Evolutionary conservation across 2,113 vertebrate genomes (phyloP), one percentile per base, ranked within the genome.

Genomic region (Oxyura jamaicensis): DNA sequence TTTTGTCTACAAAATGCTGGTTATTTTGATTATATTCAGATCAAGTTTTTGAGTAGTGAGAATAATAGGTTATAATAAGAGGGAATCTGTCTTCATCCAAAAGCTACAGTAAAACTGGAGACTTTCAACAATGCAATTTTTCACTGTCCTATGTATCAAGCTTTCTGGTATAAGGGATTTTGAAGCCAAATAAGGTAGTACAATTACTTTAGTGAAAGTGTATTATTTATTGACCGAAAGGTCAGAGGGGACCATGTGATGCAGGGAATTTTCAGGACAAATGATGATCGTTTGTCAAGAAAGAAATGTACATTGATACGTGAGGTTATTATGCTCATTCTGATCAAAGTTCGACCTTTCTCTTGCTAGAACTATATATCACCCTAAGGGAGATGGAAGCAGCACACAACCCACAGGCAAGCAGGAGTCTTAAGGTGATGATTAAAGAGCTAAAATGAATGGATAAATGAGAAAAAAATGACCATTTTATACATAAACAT

Each of bases 181-280:
- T 96, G 78, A 59, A 95, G 76, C 78, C 90, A 95, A 96, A 92
- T 74, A 90, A 78, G 60, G 89, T 62, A 67, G 80, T 90, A 94
- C 86, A 93, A 91, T 96, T 86, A 92, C 78, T 88, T 91, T 26
- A 33, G 90, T 95, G 69, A 93, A 75, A 91, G 73, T 93, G 88
- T 56, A 96, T 97, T 96, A 98, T 97, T 97, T 97, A 97, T 97
- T 91, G 91, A 97, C 81, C 50, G 88, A 89, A 97, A 93, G 93
- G 97, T 97, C 95, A 98, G 92, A 96, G 92, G 91, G 92, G 85
- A 93, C 59, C 90, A 94, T 68, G 89, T 56, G 85, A 97, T 69
- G 60, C 83, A 96, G 69, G 76, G 92, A 95, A 85, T 95, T 97
- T 93, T 80, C 67, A 65, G 66, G 67, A 94, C 52, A 23, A 97